Conservation (phyloP, 2,797 vertebrate genomes). For the Strix occidentalis region DNA sequence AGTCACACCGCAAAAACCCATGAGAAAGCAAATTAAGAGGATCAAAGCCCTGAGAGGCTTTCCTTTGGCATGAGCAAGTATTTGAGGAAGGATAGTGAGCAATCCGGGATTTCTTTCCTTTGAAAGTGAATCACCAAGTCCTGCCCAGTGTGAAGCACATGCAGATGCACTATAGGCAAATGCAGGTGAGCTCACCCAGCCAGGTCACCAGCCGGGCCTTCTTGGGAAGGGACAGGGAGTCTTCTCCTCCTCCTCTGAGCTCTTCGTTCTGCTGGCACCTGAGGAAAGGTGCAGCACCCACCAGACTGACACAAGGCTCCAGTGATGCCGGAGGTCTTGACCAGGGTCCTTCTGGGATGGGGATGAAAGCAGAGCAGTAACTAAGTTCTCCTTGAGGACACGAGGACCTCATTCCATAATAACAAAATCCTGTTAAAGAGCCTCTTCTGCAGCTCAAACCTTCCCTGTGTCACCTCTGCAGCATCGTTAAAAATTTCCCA, state of each 20-base stretch:
- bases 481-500: not conserved
- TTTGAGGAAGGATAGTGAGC: not conserved
- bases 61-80: not conserved
- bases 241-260: not conserved
- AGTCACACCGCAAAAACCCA: not conserved
- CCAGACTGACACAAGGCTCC: fast-evolving
- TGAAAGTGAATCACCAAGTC: not conserved
- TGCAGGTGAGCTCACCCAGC: not conserved
- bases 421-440: not conserved
- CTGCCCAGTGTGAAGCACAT: fast-evolving
- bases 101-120: not conserved
- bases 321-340: not conserved
- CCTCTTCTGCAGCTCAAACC: not conserved
- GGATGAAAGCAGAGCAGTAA: not conserved
- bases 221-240: not conserved
- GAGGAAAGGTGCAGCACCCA: fast-evolving
- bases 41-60: not conserved
- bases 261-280: not conserved
- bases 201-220: fast-evolving
- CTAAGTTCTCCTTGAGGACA: not conserved
- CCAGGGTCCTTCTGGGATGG: too few species aligned
- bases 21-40: not conserved
- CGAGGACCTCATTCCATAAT: not conserved
- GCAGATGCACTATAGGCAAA: not conserved
- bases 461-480: not conserved